These are phyloP conservation scores for Nomada fabriciana DNA, from an alignment of 2,888 invertebrate genomes.

Conservation along the genomic window DNA sequence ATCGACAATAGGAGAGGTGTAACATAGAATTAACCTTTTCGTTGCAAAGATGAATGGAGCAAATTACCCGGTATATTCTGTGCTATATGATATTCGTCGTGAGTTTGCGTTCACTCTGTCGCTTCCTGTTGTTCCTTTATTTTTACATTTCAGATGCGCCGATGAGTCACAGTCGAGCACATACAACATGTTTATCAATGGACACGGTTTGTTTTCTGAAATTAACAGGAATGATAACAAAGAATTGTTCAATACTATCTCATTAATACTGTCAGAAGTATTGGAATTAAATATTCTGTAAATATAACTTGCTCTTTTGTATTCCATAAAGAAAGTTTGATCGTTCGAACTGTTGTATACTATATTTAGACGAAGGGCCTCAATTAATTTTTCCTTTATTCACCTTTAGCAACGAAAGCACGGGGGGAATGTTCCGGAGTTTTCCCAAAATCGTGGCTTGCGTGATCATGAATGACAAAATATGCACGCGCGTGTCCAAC, in stretches of 20 bases:
- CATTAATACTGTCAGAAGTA: too few species aligned
- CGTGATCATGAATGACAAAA: conserved; percentile 40
- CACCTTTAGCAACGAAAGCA: neutral
- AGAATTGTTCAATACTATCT: too few species aligned
- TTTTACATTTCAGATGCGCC: too few species aligned
- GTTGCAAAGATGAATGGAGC: conserved; percentile 1
- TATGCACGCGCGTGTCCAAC: conserved; percentile 10
- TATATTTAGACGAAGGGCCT: neutral
- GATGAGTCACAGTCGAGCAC: too few species aligned
- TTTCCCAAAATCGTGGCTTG: conserved; percentile 2
- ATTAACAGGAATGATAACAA: too few species aligned
- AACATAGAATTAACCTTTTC: neutral
- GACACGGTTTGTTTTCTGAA: too few species aligned
- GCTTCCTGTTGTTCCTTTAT: too few species aligned
- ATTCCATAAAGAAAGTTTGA: too few species aligned
- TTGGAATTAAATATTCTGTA: too few species aligned
- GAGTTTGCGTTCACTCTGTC: neutral
- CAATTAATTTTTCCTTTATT: neutral
- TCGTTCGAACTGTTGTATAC: too few species aligned
- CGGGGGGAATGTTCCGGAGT: neutral
- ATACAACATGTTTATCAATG: too few species aligned
- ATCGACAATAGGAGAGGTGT: neutral
- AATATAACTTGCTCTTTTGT: too few species aligned
- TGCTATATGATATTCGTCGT: neutral
- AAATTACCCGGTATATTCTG: neutral